A percentile compares a stretch with the other conserved stretches of the same genome.
These are phyloP conservation scores for Eubucco bourcierii DNA, from an alignment of 2,113 vertebrate species.

Conservation along the genomic window DNA sequence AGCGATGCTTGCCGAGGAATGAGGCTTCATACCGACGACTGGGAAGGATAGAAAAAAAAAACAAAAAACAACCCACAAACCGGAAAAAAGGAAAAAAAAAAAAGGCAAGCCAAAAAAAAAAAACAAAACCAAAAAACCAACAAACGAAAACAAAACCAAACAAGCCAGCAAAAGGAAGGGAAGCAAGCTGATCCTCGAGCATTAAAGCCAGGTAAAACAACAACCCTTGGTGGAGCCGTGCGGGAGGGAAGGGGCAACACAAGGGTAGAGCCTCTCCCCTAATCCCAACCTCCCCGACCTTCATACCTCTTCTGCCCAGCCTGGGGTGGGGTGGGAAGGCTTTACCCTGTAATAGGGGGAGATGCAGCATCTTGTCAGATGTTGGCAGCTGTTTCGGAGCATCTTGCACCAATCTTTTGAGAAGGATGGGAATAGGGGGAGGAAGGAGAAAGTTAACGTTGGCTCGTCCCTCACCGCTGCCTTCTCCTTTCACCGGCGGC, in stretches of 20 bases:
- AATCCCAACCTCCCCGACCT: neutral
- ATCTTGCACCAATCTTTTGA: neutral
- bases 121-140: neutral
- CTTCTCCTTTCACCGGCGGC: neutral
- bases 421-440: neutral
- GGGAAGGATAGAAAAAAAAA: slow-evolving; percentile 37
- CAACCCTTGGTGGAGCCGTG: neutral
- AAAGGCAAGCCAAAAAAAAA: neutral
- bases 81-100: too few species aligned
- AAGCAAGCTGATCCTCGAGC: neutral
- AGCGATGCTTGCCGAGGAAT: slow-evolving; percentile 70
- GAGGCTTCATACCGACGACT: slow-evolving; percentile 55
- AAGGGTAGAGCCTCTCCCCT: neutral
- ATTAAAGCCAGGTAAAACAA: slow-evolving; percentile 26
- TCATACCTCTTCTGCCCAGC: neutral
- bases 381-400: neutral
- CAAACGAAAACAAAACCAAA: neutral
- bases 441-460: slow-evolving; percentile 36
- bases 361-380: neutral
- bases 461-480: neutral
- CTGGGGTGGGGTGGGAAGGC: neutral
- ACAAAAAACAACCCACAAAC: neutral
- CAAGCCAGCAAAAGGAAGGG: neutral
- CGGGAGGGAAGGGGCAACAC: neutral
- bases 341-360: neutral